A percentile compares a stretch with the other conserved stretches of the same genome.
These are phyloP conservation scores for Molorchus minor DNA, from an alignment of 2,888 invertebrate species.

Conservation along the genomic window DNA sequence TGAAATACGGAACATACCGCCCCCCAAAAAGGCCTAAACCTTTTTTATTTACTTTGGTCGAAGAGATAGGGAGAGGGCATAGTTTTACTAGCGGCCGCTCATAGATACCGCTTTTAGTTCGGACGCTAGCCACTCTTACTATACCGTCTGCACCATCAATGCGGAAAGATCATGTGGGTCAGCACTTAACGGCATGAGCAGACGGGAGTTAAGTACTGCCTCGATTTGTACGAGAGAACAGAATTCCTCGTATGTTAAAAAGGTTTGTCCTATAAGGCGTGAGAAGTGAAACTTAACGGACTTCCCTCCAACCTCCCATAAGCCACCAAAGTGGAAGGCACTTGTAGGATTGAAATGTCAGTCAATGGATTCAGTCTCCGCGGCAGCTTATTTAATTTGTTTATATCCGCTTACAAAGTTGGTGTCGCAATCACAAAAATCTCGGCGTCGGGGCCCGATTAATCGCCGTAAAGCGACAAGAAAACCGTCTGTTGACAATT, in stretches of 20 bases:
- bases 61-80: neutral
- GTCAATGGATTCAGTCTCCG: neutral
- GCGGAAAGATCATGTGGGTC: neutral
- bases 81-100: neutral
- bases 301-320: neutral
- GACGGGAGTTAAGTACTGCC: neutral
- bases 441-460: neutral
- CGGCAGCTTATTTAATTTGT: neutral
- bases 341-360: neutral
- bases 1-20: too few species aligned
- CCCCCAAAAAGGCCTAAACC: too few species aligned
- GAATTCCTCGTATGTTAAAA: neutral
- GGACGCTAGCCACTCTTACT: neutral
- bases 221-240: neutral
- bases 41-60: too few species aligned
- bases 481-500: neutral
- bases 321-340: neutral
- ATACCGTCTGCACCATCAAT: neutral
- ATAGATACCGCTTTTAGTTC: neutral
- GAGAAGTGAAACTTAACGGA: neutral
- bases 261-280: neutral
- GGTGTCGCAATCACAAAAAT: neutral
- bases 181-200: neutral
- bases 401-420: neutral
- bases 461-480: neutral